Base-by-base conservation (phyloP, 2,888 invertebrate genomes). In the Nymphalis polychloros region DNA sequence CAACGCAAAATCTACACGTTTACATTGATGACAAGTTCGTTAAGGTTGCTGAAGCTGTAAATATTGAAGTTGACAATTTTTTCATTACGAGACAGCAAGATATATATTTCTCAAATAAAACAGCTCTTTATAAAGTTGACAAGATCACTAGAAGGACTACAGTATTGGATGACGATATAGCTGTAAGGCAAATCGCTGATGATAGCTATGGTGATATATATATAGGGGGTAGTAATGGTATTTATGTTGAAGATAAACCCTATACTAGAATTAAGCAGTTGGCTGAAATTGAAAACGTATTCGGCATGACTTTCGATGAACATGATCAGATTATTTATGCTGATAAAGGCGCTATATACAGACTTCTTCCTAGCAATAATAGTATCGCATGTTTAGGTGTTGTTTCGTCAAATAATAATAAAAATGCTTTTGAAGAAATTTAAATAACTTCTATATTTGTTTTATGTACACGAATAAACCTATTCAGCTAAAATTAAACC, bases 91-190 rank as follows among this genome's bases (percentile, higher is more conserved):
- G 82, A 76, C 73, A 78, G 0, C 76, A 77, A 1, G 85, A 88
- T 50, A 77, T 90, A 35, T 91, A 89, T 61, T 89, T 84, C 50
- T 80, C 86, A 0, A 91, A 91, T 53, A 86, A 84, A 78, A 90
- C 91, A 0, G 91, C 90, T 0, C 70, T 90, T n/a, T 90, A 84
- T 59, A 89, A 89, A 82, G 80, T 90, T 1, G 86, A 85, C 27
- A 82, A 75, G 13, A 66, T 72, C 0, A 74, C 67, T 0, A 81
- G 71, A 31, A 71, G 77, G 1, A 75, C 84, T 0, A 71, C 82
- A 7, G 69, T 84, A 41, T 62, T 91, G 3, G 77, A 77, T 49
- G 89, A 90, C 69, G 82, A 84, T n/a, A 73, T 86, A 0, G 73
- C 76, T 10, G 73, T 89, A 0, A 72, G 88, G 57, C 89, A 90